These are phyloP conservation scores for Neodiprion lecontei DNA, from an alignment of 1,140 invertebrate species.

Conservation along the genomic window DNA sequence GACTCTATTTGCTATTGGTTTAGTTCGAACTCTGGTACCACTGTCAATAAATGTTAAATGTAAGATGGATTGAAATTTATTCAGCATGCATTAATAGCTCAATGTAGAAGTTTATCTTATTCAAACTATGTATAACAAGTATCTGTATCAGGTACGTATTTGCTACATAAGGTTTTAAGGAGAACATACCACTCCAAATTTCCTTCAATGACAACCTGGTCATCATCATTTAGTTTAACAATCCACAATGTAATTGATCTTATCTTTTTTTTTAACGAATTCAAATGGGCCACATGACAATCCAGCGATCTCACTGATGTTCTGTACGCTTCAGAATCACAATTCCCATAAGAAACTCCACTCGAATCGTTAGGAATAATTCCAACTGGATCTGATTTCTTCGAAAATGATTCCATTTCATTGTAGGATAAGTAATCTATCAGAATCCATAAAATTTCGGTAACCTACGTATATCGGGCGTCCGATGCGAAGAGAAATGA, in stretches of 20 bases:
- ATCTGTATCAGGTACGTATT: conserved; percentile 10
- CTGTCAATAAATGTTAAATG: conserved; percentile 28
- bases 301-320: too few relatives aligned
- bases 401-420: too few relatives aligned
- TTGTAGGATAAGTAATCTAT: too few relatives aligned
- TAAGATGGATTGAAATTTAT: not conserved
- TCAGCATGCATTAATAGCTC: not conserved
- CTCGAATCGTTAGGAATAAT: too few relatives aligned
- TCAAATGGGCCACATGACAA: conserved; percentile 12
- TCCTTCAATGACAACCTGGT: conserved; percentile 47
- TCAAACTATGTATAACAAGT: not conserved
- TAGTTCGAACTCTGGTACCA: conserved; percentile 43
- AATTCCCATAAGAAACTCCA: too few relatives aligned
- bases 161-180: not conserved
- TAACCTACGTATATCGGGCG: too few relatives aligned
- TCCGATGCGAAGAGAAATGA: too few relatives aligned
- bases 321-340: too few relatives aligned
- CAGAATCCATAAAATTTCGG: too few relatives aligned
- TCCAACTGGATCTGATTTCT: too few relatives aligned
- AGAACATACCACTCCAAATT: conserved; percentile 38
- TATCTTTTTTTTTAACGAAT: not conserved
- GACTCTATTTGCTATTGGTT: conserved; percentile 44
- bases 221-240: conserved; percentile 40
- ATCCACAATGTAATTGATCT: conserved; percentile 43
- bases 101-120: not conserved